Evolutionary conservation across 2,888 invertebrate genomes (phyloP).

Genomic region (Eudemis profundana): DNA sequence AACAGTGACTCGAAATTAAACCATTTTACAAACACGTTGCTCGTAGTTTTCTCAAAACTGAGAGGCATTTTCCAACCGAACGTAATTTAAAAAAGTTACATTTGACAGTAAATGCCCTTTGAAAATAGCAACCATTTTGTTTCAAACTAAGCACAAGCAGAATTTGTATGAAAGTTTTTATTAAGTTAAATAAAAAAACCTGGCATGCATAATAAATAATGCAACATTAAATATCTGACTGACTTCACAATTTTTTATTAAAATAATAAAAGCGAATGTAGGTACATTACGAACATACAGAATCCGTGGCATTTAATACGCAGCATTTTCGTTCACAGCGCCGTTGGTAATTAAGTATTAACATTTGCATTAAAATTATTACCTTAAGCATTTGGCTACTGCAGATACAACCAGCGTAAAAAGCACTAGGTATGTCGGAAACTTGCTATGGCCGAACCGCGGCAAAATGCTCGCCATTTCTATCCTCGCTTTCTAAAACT

Average conservation of each 20-base stretch:
- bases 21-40: slow-evolving; percentile 21
- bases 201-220: too few species aligned
- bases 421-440: not conserved
- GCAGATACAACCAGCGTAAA: not conserved
- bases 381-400: too few species aligned
- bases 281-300: too few species aligned
- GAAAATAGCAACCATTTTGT: too few species aligned
- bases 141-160: too few species aligned
- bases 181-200: too few species aligned
- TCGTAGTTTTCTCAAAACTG: slow-evolving; percentile 5
- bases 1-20: slow-evolving; percentile 24
- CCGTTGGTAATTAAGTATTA: too few species aligned
- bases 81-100: slow-evolving; percentile 17
- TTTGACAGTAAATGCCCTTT: not conserved
- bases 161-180: too few species aligned
- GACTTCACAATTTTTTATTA: not conserved
- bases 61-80: slow-evolving; percentile 6
- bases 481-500: slow-evolving; percentile 14
- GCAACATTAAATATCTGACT: not conserved
- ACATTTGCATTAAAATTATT: too few species aligned
- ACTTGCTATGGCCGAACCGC: not conserved
- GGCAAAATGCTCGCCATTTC: slow-evolving; percentile 1
- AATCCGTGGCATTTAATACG: too few species aligned
- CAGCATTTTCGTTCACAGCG: too few species aligned
- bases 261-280: not conserved